These are phyloP conservation scores for Lycopodina hypogea DNA, from an alignment of 37 sponge, comb jelly and placozoan species.

Conservation along the genomic window DNA sequence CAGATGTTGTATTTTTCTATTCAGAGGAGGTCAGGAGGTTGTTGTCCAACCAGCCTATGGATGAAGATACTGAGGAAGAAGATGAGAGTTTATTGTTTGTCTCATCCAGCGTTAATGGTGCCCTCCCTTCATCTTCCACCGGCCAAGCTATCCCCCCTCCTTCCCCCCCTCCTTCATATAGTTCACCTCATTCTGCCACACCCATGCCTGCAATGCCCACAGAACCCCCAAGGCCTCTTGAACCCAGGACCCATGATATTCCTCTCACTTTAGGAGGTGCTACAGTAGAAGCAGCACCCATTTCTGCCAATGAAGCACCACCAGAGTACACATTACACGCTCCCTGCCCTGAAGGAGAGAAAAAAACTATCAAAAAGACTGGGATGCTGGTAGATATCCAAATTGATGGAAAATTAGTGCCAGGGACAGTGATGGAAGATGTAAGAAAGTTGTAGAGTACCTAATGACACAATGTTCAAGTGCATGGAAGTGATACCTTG, in stretches of 20 bases:
- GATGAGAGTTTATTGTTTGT: not conserved
- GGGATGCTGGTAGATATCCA: slow-evolving; percentile 27
- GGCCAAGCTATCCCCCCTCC: slow-evolving; percentile 3
- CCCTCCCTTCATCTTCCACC: not conserved
- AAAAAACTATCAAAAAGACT: not conserved
- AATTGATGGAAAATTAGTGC: slow-evolving; percentile 24
- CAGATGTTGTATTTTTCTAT: not conserved
- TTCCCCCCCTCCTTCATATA: slow-evolving; percentile 7
- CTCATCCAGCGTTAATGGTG: too few relatives aligned
- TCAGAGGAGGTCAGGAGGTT: slow-evolving; percentile 19
- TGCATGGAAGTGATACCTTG: not conserved
- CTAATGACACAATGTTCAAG: not conserved
- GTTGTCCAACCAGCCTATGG: not conserved
- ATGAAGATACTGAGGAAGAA: slow-evolving; percentile 17
- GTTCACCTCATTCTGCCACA: slow-evolving; percentile 1
- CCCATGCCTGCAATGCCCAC: not conserved
- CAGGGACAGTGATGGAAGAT: slow-evolving; percentile 41
- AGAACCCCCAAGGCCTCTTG: not conserved
- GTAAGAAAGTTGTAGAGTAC: slow-evolving; percentile 3
- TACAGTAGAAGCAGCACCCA: not conserved
- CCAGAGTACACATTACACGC: slow-evolving; percentile 15
- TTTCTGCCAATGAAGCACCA: not conserved
- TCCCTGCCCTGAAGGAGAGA: not conserved
- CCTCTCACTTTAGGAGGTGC: not conserved
- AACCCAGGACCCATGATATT: not conserved